Base-by-base conservation (phyloP, 2,113 vertebrate species). In the Stercorarius parasiticus region DNA sequence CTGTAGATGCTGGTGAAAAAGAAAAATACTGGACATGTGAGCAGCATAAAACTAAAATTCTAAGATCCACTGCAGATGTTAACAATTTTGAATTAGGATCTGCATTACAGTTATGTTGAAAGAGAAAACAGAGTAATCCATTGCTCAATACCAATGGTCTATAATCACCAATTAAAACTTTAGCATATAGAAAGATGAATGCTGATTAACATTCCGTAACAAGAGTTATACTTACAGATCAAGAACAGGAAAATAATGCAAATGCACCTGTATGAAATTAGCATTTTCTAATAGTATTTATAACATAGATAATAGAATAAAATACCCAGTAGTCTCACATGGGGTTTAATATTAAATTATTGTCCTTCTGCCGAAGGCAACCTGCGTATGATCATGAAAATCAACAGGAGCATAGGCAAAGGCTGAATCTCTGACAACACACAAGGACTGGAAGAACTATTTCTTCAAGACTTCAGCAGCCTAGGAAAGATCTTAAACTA, bases 1-100 rank as follows among this genome's bases (percentile, higher is more conserved):
- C 99, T 17, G 99, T 99, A 56, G 99, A 99, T 36, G 99, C 99
- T 99, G 97, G 70, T 71, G 55, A 59, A 45, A 27, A 71, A 59
- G 64, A 70, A 9, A 65, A 49, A 74, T 2, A 58, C 29, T 77
- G 56, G 59, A 74, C n/a, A 73, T 3, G 13, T 36, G 12, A 73
- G 53, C 43, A 70, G 40, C 55, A 36, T 15, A 27, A 88, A 40
- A 72, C 26, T 15, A 5, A 3, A 74, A 47, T 9, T 6, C 38
- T 9, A 27, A 32, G 40, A 53, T 27, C 50, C 32, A 29, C 18
- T 5, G 17, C 30, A 43, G 40, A 55, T 14, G 11, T 32, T 47
- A 58, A 20, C 19, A 19, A 12, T 12, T 25, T 32, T 40, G 22
- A 71, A 45, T 36, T 29, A 23, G 36, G 21, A 59, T 16, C 72